These are phyloP conservation scores for Manacus vitellinus DNA, from an alignment of 2,113 vertebrate genomes.

Conservation along the genomic window DNA sequence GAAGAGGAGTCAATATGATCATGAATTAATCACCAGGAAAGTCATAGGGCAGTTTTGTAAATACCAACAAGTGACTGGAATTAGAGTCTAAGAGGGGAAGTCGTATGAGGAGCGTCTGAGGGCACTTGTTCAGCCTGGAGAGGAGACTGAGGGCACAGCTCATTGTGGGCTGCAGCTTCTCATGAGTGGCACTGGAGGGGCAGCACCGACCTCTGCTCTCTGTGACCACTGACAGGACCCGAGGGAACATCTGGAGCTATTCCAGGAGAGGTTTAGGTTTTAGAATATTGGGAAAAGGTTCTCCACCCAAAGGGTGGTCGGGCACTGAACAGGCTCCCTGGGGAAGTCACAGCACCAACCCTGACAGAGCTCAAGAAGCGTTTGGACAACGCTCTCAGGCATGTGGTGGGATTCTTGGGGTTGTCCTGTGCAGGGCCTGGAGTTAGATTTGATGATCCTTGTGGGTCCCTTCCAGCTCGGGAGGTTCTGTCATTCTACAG, in stretches of 20 bases:
- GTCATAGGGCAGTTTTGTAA: background rate
- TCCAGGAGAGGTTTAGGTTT: background rate
- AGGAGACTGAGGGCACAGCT: background rate
- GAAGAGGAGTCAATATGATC: background rate
- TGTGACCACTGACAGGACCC: background rate
- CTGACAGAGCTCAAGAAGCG: background rate
- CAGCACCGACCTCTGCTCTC: background rate
- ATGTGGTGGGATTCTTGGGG: background rate
- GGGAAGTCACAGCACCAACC: background rate
- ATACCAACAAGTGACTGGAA: background rate
- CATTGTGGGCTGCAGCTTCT: background rate
- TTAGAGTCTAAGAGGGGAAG: background rate
- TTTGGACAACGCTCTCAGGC: background rate
- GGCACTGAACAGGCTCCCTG: background rate
- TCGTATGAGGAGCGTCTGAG: accelerated
- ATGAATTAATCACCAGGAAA: background rate
- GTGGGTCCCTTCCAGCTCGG: background rate
- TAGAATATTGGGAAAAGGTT: background rate
- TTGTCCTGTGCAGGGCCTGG: background rate
- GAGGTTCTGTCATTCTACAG: background rate
- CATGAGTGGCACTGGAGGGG: background rate
- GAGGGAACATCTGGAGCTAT: background rate
- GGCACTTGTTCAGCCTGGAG: background rate
- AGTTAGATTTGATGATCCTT: background rate
- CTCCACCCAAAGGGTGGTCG: background rate